phyloP scores from a whole-genome alignment of 1,140 invertebrate species.

The Megalonaias nervosa region DNA sequence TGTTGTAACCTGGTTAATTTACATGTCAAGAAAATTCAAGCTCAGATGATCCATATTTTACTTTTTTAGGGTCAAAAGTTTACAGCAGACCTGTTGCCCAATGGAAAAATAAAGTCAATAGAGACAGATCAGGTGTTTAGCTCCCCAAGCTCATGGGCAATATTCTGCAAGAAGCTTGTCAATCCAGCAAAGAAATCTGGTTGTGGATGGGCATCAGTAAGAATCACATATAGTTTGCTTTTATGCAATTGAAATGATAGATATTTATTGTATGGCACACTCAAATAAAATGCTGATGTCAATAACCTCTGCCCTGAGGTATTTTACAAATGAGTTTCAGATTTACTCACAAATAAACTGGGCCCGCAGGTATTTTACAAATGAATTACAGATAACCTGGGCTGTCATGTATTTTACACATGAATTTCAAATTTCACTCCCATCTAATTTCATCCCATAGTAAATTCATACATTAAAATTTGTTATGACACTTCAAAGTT shows the following conservation, averaged over 20 bases:
- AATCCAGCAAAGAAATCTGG: slow-evolving; percentile 93
- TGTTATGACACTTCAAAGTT: too few relatives aligned
- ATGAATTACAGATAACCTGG: too few relatives aligned
- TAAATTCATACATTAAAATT: too few relatives aligned
- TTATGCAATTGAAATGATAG: background rate
- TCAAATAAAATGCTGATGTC: background rate
- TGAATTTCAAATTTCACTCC: background rate
- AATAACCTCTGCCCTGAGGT: background rate
- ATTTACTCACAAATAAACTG: background rate
- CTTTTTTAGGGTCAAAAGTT: slow-evolving; percentile 86
- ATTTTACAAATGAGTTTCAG: background rate
- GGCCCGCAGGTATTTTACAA: too few relatives aligned
- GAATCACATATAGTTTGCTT: slow-evolving; percentile 26
- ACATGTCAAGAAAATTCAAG: background rate
- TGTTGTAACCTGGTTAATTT: background rate
- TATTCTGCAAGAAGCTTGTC: slow-evolving; percentile 90
- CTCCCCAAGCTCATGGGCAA: slow-evolving; percentile 93
- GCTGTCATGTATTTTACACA: background rate
- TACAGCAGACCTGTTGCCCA: slow-evolving; percentile 86
- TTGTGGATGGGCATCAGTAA: slow-evolving; percentile 88
- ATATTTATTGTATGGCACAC: background rate
- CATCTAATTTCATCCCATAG: too few relatives aligned
- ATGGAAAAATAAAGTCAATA: slow-evolving; percentile 91
- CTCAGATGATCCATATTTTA: too few relatives aligned
- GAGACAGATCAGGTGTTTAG: slow-evolving; percentile 90